Evolutionary conservation across 2,888 invertebrate species (phyloP).

Genomic region (Iphiclides podalirius): DNA sequence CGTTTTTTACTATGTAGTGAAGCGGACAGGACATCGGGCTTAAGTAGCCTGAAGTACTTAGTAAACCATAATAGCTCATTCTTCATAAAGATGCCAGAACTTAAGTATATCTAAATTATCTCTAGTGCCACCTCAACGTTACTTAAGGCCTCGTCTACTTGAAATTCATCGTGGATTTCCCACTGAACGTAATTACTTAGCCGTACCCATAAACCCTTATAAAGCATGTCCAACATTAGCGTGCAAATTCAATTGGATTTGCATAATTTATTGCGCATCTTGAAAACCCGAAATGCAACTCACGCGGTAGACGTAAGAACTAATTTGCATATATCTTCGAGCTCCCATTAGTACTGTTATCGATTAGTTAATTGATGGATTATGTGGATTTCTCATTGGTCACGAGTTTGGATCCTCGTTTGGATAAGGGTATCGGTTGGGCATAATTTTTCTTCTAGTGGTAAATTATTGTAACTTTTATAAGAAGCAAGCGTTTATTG

Average conservation of each 20-base stretch:
- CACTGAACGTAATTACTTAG: constrained; percentile 35
- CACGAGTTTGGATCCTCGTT: not conserved
- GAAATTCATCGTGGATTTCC: constrained; percentile 30
- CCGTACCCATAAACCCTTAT: constrained; percentile 34
- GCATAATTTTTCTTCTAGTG: too few species aligned
- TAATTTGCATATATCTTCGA: not conserved
- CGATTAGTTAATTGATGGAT: too few species aligned
- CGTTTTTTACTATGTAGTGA: too few species aligned
- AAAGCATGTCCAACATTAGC: constrained; percentile 38
- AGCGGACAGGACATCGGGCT: too few species aligned
- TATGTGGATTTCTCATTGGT: not conserved
- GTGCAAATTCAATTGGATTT: constrained; percentile 40
- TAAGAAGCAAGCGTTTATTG: too few species aligned
- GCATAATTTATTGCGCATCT: constrained; percentile 41
- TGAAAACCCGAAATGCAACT: constrained; percentile 32
- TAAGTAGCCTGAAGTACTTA: too few species aligned
- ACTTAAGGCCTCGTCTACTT: constrained; percentile 26
- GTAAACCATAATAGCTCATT: too few species aligned
- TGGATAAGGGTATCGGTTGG: too few species aligned
- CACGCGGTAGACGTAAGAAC: constrained; percentile 31
- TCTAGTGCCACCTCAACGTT: constrained; percentile 16
- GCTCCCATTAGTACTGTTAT: not conserved
- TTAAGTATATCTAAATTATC: not conserved
- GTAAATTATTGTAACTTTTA: too few species aligned
- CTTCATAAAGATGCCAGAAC: too few species aligned